Base-by-base conservation (phyloP, 2,888 invertebrate species). In the Ceramica pisi region DNA sequence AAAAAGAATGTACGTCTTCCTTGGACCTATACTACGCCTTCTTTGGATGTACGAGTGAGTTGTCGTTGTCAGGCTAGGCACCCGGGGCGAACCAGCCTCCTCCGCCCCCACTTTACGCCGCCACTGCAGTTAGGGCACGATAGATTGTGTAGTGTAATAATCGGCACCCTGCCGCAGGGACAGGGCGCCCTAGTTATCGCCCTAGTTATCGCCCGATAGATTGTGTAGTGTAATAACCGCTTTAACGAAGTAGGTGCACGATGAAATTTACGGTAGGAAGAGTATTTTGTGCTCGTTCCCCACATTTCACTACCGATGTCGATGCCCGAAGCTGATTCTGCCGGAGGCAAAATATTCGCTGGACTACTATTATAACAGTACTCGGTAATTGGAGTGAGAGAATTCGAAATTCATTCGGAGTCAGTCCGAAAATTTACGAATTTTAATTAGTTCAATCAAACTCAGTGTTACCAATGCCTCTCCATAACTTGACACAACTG, bases 181-280 rank as follows among this genome's bases (percentile, higher is more conserved):
- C n/a, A n/a, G n/a, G n/a, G n/a, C n/a, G n/a, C n/a, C n/a, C n/a
- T n/a, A n/a, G n/a, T n/a, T n/a, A n/a, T n/a, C n/a, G n/a, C n/a
- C n/a, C n/a, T n/a, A n/a, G n/a, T n/a, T n/a, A n/a, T n/a, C n/a
- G n/a, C n/a, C n/a, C n/a, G n/a, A n/a, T n/a, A n/a, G n/a, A n/a
- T n/a, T n/a, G n/a, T n/a, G n/a, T n/a, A n/a, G n/a, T n/a, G n/a
- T n/a, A n/a, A n/a, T n/a, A n/a, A n/a, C n/a, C 81, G 84, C 85
- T 87, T 88, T 90, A 91, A 91, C 89, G 89, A 92, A 91, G 79
- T 75, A 75, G 68, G 51, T 81, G 46, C 51, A 65, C 62, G 67
- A 71, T 71, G 65, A 71, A 74, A 71, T 31, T 55, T 62, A 71
- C 31, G 55, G 85, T 87, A 81, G 77, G 80, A 83, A 71, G 60